These are phyloP conservation scores for Falcaria lacertinaria DNA, from an alignment of 2,888 invertebrate genomes.

Conservation along the genomic window DNA sequence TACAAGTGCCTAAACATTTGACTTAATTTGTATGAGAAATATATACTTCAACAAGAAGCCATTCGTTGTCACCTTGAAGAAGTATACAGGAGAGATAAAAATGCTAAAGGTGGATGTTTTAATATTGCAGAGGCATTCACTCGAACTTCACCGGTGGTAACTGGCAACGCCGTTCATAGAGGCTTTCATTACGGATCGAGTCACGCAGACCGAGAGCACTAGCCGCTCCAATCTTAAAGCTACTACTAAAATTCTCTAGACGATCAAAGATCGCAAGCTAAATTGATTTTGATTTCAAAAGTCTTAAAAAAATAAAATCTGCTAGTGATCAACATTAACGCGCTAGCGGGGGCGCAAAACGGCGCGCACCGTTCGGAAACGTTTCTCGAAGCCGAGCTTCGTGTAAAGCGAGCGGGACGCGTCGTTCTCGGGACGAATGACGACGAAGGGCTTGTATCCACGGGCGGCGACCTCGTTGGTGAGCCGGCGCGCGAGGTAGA, in stretches of 20 bases:
- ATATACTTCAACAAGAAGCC: conserved; percentile 30
- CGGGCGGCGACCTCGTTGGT: conserved; percentile 83
- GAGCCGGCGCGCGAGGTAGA: conserved; percentile 84
- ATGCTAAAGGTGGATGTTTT: conserved; percentile 43
- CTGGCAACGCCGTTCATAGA: conserved; percentile 9
- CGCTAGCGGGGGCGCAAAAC: conserved; percentile 81
- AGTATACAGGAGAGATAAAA: conserved; percentile 41
- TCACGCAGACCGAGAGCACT: conserved; percentile 61
- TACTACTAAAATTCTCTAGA: conserved; percentile 73
- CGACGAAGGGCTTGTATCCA: conserved; percentile 91
- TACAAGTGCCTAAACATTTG: conserved; percentile 34
- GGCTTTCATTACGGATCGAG: conserved; percentile 20
- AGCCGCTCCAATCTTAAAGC: conserved; percentile 72
- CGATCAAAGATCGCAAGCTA: conserved; percentile 79
- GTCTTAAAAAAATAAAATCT: conserved; percentile 80
- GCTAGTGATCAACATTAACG: conserved; percentile 66
- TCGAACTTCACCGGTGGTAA: conserved; percentile 14
- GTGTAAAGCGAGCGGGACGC: conserved; percentile 90
- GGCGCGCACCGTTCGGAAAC: conserved; percentile 89
- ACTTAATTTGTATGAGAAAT: conserved; percentile 25
- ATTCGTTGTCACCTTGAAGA: conserved; percentile 49
- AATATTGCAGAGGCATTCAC: conserved; percentile 36
- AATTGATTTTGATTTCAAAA: conserved; percentile 74
- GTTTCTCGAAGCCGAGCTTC: conserved; percentile 89
- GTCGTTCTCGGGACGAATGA: conserved; percentile 91